A percentile compares a stretch with the other conserved stretches of the same genome.
Evolutionary conservation across 2,888 invertebrate genomes (phyloP).

Genomic region (Apotomis capreana): DNA sequence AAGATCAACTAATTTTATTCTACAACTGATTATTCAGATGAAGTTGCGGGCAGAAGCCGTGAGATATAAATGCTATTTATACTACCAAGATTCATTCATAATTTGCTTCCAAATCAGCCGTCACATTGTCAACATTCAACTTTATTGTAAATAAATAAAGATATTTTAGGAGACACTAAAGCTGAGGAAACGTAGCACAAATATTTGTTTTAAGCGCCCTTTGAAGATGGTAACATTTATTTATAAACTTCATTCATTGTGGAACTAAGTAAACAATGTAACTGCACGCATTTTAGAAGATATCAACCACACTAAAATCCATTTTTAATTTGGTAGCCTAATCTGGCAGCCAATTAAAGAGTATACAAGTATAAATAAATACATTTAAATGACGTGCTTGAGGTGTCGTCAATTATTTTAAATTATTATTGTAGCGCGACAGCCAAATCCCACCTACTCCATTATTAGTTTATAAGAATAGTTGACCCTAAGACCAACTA

Average conservation of each 20-base stretch:
- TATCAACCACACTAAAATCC: constrained; percentile 28
- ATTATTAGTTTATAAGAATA: no score
- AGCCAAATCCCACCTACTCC: no score
- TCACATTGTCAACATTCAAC: constrained; percentile 6
- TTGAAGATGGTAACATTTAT: constrained; percentile 27
- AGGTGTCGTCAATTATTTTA: no score
- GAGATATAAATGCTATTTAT: not conserved
- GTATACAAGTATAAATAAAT: no score
- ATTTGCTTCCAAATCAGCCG: constrained; percentile 5
- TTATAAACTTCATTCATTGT: constrained; percentile 23
- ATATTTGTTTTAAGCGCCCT: constrained; percentile 26
- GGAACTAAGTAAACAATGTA: constrained; percentile 4
- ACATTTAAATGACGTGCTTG: no score
- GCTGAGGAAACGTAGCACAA: constrained; percentile 14
- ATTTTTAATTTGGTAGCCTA: no score
- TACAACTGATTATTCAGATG: no score
- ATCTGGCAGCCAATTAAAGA: no score
- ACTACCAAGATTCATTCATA: constrained; percentile 1
- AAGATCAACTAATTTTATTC: no score
- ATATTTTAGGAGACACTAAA: constrained; percentile 22
- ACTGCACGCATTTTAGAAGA: constrained; percentile 48
- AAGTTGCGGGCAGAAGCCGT: no score
- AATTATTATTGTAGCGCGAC: no score
- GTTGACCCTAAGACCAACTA: no score
- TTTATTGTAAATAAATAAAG: constrained; percentile 19